Base-by-base conservation (phyloP, 2,888 invertebrate genomes). In the Clepsis dumicolana region DNA sequence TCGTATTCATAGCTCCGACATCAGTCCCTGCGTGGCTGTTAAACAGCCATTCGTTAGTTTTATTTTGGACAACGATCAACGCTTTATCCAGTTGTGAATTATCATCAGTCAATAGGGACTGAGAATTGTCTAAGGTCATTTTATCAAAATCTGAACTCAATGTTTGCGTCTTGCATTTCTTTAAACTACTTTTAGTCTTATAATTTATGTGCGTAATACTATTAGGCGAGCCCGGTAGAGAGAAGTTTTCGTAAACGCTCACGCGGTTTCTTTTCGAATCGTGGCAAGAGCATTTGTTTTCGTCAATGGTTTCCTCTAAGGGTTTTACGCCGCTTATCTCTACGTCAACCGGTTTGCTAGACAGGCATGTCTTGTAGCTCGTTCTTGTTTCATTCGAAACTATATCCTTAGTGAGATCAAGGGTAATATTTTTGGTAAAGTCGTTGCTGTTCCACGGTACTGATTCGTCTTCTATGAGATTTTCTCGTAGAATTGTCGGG, bases 211-310 rank as follows among this genome's bases (percentile, higher is more conserved):
- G 93, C 0, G 84, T 85, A 32, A 93, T 89, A 64, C 81, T 84
- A 53, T 80, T 88, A 0, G 93, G 93, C 1, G 93, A 93, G 1
- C 92, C 91, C 0, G 93, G 92, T 16, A 93, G 70, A 0, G 93
- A 93, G 68, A 93, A 93, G 69, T 93, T 90, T 65, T 93, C 86
- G 35, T 91, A 93, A 1, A 91, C 79, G 63, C 90, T 91, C 10
- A 80, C 73, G 44, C 89, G 76, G 48, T 73, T 79, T 79, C 64
- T 82, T 81, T 62, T 75, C 72, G 32, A 70, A 66, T 73, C 2
- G 65, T 72, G 70, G 24, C 60, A 74, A 14, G 75, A 65, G 16
- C 72, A 72, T 35, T 73, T 74, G 32, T 73, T 79, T 18, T 83
- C 76, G 1, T 84, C 81, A n/a, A 79, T 71, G 0, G 87, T 86